phyloP scores from a whole-genome alignment of 2,797 vertebrate genomes.

The Eulemur albifrons region DNA sequence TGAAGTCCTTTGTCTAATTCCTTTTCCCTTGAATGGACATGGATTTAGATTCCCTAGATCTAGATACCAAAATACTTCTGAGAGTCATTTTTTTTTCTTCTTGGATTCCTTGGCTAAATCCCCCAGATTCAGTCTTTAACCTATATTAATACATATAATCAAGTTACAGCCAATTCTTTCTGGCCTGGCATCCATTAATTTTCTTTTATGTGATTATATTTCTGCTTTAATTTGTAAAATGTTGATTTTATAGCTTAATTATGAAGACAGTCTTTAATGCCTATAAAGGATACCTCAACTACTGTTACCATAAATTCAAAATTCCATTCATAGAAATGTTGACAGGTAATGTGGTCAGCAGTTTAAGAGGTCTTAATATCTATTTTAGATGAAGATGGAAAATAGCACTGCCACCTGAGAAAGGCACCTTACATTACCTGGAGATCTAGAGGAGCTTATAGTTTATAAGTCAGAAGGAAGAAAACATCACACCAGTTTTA shows the following conservation, averaged over 20 bases:
- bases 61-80: neutral
- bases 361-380: slow-evolving; percentile 23
- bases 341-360: neutral
- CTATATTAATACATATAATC: slow-evolving; percentile 29
- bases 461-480: neutral
- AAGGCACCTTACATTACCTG: neutral
- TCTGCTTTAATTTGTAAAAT: slow-evolving; percentile 37
- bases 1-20: slow-evolving; percentile 14
- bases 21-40: neutral
- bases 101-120: neutral
- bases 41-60: neutral
- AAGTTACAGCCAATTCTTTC: slow-evolving; percentile 31
- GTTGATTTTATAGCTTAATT: slow-evolving; percentile 47
- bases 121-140: slow-evolving; percentile 1
- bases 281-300: neutral
- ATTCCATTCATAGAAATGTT: slow-evolving; percentile 9
- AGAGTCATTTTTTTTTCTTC: neutral
- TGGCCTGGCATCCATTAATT: neutral
- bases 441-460: neutral
- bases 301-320: neutral
- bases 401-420: neutral
- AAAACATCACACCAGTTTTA: neutral
- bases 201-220: slow-evolving; percentile 33
- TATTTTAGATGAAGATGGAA: slow-evolving; percentile 4
- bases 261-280: neutral